Base-by-base conservation (phyloP, 2,113 vertebrate species). In the Bujurquina vittata region DNA sequence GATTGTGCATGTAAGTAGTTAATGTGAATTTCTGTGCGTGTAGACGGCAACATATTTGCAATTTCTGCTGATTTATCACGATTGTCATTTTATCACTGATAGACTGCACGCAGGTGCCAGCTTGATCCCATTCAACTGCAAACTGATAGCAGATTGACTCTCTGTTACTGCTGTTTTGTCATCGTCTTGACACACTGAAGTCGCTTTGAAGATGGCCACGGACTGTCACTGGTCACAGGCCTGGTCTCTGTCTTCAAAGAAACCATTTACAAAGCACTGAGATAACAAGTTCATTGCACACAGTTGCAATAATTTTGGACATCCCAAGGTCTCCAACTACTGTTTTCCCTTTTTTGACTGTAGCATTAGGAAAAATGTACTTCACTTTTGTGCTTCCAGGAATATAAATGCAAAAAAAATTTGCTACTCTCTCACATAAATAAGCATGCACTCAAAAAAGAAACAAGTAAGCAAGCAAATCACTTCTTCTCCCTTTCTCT, bases 401-500 rank as follows among this genome's bases (percentile, higher is more conserved):
- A 83, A 79, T 67, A 77, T 10, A n/a, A 59, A 65, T 17, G 43
- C 43, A 20, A 10, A 72, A 72, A 72, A 23, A 57, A 31, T 5
- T 58, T 20, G 31, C 14, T 46, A 3, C 23, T 49, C 65, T 52
- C 55, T 59, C 23, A 3, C 29, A 6, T 54, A 59, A 59, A 23
- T 31, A 29, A 43, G 74, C 46, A 22, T 17, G 37, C 43, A 69
- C 52, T 40, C 12, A 37, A 33, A 63, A 57, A 77, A n/a, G 57
- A 52, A 72, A 20, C 46, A 52, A 72, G 43, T 52, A 31, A 52
- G 43, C 43, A 29, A 29, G 65, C 3, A 29, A 49, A 63, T 77
- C 65, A 43, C 89, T 78, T 62, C 46, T 86, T 69, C 62, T 75
- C 20, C 18, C 58, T 63, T 59, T 81, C 35, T 85, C 67, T 52